Base-by-base conservation (phyloP, 2,113 vertebrate species). In the Pseudorasbora parva region DNA sequence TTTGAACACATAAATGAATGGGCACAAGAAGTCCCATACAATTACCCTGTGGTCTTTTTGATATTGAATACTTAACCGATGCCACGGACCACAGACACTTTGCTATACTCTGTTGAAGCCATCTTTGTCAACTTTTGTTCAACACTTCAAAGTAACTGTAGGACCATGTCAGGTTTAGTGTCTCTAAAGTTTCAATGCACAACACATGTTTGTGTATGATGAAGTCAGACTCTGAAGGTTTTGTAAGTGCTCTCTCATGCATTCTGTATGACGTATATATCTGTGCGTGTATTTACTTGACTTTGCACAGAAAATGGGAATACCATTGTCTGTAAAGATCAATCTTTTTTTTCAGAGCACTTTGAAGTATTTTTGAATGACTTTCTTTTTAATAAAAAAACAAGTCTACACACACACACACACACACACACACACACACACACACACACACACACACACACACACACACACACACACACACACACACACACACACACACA, bases 1-100 rank as follows among this genome's bases (percentile, higher is more conserved):
- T 68, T 37, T 66, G 62, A 66, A 66, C 64, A 66, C 62, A 68
- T 37, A 21, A 37, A 68, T 68, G 64, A 68, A 68, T 68, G 64
- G 17, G 3, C 64, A 21, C 33, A 68, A 37, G 30, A 21, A 30
- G 45, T 74, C 72, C 14, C 1, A 3, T 49, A 27, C 72, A 51
- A 51, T 21, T 54, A 17, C 15, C 14, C 9, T 54, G 72, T 54
- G 72, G 72, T 54, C 17, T 19, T 49, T 75, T 75, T 75, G 72
- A 75, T 54, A 47, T 27, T 33, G 72, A 37, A 75, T 33, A 4
- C 30, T 75, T 75, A 33, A 54, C 54, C 4, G 19, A 56, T 75
- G 15, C 15, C 27, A 54, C 1, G 15, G 47, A 75, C 47, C 72
- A 56, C 25, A 30, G 7, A 75, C 17, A 75, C 47, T 33, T 54